These are phyloP conservation scores for Caenorhabditis sp. DNA, from an alignment of 2,888 invertebrate genomes.

Conservation along the genomic window DNA sequence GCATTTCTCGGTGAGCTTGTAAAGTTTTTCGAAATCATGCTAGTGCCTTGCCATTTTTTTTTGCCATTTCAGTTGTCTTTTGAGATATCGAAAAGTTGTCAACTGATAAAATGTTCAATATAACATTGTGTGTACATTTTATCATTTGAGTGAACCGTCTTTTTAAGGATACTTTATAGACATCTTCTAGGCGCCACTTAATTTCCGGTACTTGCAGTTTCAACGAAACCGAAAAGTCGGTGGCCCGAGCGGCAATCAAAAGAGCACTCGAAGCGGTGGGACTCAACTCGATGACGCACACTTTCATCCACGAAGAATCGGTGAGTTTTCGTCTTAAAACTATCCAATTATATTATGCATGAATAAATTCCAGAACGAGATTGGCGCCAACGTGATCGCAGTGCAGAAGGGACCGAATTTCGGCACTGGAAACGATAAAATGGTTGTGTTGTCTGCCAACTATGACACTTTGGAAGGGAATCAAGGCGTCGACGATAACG, in stretches of 20 bases:
- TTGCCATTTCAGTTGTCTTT: no score
- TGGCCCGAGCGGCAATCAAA: constrained; percentile 54
- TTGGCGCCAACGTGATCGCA: constrained; percentile 65
- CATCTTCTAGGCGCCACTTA: not conserved
- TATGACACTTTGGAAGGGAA: constrained; percentile 62
- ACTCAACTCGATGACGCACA: constrained; percentile 59
- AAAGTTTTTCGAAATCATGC: no score
- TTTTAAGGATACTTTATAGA: no score
- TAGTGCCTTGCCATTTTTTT: no score
- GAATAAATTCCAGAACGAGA: constrained; percentile 53
- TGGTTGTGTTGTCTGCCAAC: constrained; percentile 62
- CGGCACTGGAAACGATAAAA: constrained; percentile 59
- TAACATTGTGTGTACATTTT: no score
- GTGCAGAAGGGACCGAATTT: constrained; percentile 61
- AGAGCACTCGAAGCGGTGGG: constrained; percentile 62
- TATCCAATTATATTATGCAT: not conserved
- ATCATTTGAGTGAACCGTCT: no score
- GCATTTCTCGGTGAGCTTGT: constrained; percentile 59
- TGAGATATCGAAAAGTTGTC: no score
- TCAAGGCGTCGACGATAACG: constrained; percentile 69
- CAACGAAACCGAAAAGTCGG: constrained; percentile 61
- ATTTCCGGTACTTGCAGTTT: constrained; percentile 35
- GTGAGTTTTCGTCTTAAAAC: constrained; percentile 30
- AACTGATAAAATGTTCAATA: no score
- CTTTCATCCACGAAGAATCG: constrained; percentile 62